phyloP scores from a whole-genome alignment of 2,888 invertebrate genomes.

The Drepanosiphum platanoidis region DNA sequence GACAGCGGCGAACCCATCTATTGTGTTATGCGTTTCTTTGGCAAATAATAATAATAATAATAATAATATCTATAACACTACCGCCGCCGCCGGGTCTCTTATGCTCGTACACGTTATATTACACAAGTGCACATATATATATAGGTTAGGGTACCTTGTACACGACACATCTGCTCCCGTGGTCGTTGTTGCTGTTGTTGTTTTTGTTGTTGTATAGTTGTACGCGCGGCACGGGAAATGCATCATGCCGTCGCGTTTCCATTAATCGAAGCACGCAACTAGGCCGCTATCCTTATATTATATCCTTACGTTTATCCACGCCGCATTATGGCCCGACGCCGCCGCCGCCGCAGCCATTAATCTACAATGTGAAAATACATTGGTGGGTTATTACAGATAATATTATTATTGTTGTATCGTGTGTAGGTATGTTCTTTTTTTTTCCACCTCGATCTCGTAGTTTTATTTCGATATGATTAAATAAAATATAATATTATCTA shows the following conservation, averaged over 20 bases:
- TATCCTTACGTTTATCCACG: not conserved
- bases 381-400: not conserved
- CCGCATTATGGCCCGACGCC: not conserved
- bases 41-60: conserved; percentile 45
- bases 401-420: not conserved
- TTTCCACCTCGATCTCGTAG: not conserved
- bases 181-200: not conserved
- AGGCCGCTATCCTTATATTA: not conserved
- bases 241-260: not conserved
- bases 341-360: not conserved
- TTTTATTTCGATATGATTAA: not conserved
- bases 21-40: conserved; percentile 26
- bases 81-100: not conserved
- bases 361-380: not conserved
- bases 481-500: not conserved
- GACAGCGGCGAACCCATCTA: not conserved
- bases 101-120: not conserved
- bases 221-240: not conserved
- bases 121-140: not conserved
- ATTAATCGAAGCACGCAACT: conserved; percentile 7
- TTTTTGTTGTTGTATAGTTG: not conserved
- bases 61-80: conserved; percentile 3
- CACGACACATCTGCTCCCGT: not conserved
- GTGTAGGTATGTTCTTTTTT: not conserved
- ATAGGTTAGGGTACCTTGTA: not conserved